Conservation (phyloP, 2,888 invertebrate genomes). For the Drosophila yooni region DNA sequence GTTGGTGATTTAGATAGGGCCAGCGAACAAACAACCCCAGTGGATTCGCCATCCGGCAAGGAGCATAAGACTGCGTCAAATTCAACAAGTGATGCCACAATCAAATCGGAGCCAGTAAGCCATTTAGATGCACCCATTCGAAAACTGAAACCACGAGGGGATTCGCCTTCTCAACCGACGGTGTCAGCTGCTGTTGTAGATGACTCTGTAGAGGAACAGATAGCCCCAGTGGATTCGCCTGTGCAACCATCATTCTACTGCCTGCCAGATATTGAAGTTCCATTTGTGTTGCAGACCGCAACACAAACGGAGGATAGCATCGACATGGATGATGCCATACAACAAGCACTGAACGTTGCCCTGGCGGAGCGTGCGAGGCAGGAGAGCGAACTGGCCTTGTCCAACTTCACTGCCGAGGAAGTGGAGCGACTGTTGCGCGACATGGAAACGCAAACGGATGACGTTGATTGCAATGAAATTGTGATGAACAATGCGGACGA, state of each 20-base stretch:
- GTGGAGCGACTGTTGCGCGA: conserved; percentile 85
- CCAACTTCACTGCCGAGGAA: conserved; percentile 49
- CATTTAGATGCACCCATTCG: not conserved
- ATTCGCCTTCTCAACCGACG: not conserved
- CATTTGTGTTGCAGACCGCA: conserved; percentile 17
- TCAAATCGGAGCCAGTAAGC: not conserved
- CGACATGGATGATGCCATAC: conserved; percentile 9
- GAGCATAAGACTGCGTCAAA: not conserved
- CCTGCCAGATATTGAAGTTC: conserved; percentile 32
- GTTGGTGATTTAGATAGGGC: not conserved
- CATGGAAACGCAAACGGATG: conserved; percentile 88
- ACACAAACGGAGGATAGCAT: conserved; percentile 3
- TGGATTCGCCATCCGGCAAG: not conserved
- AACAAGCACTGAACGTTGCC: conserved; percentile 2
- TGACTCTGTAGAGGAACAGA: not conserved
- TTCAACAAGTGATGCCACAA: not conserved
- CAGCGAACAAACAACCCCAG: not conserved
- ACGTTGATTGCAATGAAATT: conserved; percentile 44
- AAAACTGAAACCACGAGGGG: not conserved
- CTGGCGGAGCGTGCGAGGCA: conserved; percentile 12
- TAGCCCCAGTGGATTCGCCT: not conserved
- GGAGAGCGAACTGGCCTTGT: conserved; percentile 19
- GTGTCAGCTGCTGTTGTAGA: not conserved
- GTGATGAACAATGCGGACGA: conserved; percentile 52
- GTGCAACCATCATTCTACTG: conserved; percentile 25